Base-by-base conservation (phyloP, 1,140 invertebrate species). In the Ectropis grisescens region DNA sequence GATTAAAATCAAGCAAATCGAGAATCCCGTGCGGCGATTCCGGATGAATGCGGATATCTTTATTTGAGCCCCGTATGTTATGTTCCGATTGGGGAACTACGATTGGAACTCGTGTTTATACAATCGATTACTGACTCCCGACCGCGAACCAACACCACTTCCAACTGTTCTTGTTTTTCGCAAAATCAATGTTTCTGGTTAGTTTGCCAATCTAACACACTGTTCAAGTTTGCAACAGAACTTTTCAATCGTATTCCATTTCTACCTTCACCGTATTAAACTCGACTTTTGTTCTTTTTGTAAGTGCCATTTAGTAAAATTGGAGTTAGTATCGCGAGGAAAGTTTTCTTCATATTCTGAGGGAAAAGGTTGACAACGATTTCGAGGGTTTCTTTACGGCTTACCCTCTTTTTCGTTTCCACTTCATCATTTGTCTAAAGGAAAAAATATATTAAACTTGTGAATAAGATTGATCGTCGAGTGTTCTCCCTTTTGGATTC, bases 1-100 rank as follows among this genome's bases (percentile, higher is more conserved):
- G 75, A 80, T 80, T 80, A 80, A 80, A 76, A 80, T 75, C 75
- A 80, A 72, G 72, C 72, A 74, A 76, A 69, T 58, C 60, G 41
- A 47, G 49, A 66, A 50, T 58, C 41, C 45, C 41, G 52, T 48
- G 46, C 58, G 46, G 49, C 51, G 67, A 65, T 62, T 66, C 54
- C 44, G 40, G 45, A 43, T 54, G 55, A 60, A 69, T 56, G 43
- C 44, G 43, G 54, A 69, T 75, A 80, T 76, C 71, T 80, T 75
- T 80, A 76, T 80, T 76, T 75, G 64, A 72, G 33, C 52, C 57
- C 42, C 41, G 51, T 56, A 43, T 57, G 58, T 60, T 67, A 66
- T 59, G 53, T 54, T 58, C 58, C 53, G 48, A 69, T 67, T 59
- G 51, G 51, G 50, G 44, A 66, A 52, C 47, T 61, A 34, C 36